Base-by-base conservation (phyloP, 2,113 vertebrate genomes). In the Prunella himalayana region DNA sequence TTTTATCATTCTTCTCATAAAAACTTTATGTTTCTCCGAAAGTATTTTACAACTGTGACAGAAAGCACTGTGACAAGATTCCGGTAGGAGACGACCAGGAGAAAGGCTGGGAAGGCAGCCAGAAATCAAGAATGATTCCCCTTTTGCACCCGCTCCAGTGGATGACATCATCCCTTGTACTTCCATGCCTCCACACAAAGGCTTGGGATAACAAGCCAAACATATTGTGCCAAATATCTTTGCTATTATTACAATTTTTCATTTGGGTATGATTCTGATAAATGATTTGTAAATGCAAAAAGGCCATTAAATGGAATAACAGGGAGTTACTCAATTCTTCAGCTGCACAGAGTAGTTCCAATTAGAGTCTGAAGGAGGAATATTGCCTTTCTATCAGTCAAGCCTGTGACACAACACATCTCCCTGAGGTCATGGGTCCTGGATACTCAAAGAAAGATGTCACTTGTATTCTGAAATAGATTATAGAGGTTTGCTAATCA, bases 21-120 rank as follows among this genome's bases (percentile, higher is more conserved):
- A 98, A 98, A 96, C 97, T 98, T 98, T 98, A 98, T 98, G 97
- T 97, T 98, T 98, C 98, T 98, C 98, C 7, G 82, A 97, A 98
- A 98, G 94, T 98, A 97, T 97, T 98, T 98, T 98, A 98, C 96
- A 98, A 63, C 96, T 81, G 93, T 98, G 97, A 97, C 97, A 98
- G 98, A 98, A 98, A 98, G 95, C 61, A 42, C 96, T 97, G 93
- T 97, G 96, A 97, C 86, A 94, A 94, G 92, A 98, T 98, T 98
- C 98, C 95, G 92, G 97, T 95, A 98, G 97, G 94, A 90, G 90
- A 94, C 51, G 68, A 98, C 82, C 95, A 95, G 84, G 83, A 68
- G 22, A 96, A 96, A 98, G 92, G 87, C 98, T 98, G 98, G 98
- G 98, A 98, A 97, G 96, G 83, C 94, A 93, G 98, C 97, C 98